Conservation (phyloP, 2,113 vertebrate species). For the Equus przewalskii region DNA sequence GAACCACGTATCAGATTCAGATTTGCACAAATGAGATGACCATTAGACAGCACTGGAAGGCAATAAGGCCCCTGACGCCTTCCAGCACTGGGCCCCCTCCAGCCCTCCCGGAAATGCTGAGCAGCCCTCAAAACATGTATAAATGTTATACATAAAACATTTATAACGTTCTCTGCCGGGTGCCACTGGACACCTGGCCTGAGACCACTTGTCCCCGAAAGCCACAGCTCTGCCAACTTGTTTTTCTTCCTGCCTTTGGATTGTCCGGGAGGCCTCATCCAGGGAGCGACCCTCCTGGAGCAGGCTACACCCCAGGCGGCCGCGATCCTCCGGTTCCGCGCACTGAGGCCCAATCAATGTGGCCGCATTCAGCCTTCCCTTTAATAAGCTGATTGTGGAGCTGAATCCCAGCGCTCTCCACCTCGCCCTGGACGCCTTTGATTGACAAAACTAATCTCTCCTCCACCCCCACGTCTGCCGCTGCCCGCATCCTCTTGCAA, state of each 20-base stretch:
- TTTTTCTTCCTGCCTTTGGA: neutral
- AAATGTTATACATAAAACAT: neutral
- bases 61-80: neutral
- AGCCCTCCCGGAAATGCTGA: neutral
- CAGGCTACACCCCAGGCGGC: neutral
- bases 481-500: constrained; percentile 77
- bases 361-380: constrained; percentile 44
- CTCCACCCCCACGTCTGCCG: constrained; percentile 59
- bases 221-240: neutral
- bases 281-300: neutral
- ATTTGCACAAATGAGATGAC: neutral
- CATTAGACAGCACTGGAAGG: neutral
- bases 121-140: neutral
- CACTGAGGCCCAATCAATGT: neutral
- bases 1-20: neutral
- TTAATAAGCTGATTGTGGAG: constrained; percentile 73
- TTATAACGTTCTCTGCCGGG: neutral
- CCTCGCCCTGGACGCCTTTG: constrained; percentile 62
- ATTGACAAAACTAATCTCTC: constrained; percentile 85
- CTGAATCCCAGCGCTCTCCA: constrained; percentile 42
- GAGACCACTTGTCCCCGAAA: neutral
- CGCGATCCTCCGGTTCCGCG: rapidly evolving
- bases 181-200: neutral
- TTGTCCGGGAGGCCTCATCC: neutral
- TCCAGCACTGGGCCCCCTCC: neutral